Base-by-base conservation (phyloP, 1,140 invertebrate genomes). In the Thalassaphorura encarpata region DNA sequence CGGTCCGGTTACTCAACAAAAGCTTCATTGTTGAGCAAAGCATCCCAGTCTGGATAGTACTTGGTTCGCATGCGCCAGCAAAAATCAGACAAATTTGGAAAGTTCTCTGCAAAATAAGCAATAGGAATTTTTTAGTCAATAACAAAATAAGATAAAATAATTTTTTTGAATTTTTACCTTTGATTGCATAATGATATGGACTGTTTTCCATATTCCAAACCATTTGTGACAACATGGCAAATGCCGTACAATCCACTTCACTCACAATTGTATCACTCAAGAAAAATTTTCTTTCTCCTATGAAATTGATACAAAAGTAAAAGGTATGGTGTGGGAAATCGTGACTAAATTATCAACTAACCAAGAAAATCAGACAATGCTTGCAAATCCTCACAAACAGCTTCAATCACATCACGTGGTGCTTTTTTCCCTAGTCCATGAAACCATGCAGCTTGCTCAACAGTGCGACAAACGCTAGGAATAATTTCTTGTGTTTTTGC, bases 211-310 rank as follows among this genome's bases (percentile, higher is more conserved):
- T 68, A 33, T 70, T 70, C 67, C 68, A 73, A 6, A 71, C 33
- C 15, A 73, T 64, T 63, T 72, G 71, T 31, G 58, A 55, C n/a
- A 75, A 29, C 68, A 73, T 70, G 0, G 71, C 73, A 68, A 75
- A 75, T 23, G 74, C 53, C 11, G 71, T 66, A 64, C 73, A 76
- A 58, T 76, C 74, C 39, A 70, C 66, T 58, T 73, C 72, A 18
- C 56, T 60, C 0, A 71, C 69, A 27, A 62, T 42, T 5, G 71
- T 63, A 26, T 19, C 23, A 8, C 73, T 71, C 43, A 72, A 58
- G 16, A 75, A 62, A 56, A 67, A 76, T 19, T 61, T 58, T 54
- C 73, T 73, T 15, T 61, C 57, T 24, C 70, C 73, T 73, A 19
- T 15, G 1, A 36, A 18, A 47, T 36, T 13, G 18, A 24, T 21